These are phyloP conservation scores for Apoda limacodes DNA, from an alignment of 2,888 invertebrate genomes.

Conservation along the genomic window DNA sequence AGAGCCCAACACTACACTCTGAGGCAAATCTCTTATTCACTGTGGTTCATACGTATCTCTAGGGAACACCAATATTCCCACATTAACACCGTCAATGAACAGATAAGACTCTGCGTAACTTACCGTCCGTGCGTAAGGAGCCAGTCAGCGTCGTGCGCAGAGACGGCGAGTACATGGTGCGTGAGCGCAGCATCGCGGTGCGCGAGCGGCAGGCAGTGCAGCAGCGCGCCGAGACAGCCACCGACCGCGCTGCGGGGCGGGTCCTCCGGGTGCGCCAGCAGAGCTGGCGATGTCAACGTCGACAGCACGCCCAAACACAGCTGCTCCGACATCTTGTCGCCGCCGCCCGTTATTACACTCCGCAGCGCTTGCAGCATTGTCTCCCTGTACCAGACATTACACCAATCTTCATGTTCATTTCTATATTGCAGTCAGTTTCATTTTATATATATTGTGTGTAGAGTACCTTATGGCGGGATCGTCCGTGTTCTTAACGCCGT, in stretches of 20 bases:
- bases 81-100: no score
- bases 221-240: conserved; percentile 87
- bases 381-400: conserved; percentile 66
- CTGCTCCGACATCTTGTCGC: conserved; percentile 88
- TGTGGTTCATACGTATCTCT: no score
- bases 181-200: conserved; percentile 80
- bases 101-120: no score
- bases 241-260: conserved; percentile 84
- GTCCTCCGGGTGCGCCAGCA: conserved; percentile 84
- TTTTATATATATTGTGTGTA: not conserved
- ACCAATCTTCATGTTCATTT: not conserved
- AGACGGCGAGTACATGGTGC: conserved; percentile 79
- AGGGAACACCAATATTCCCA: no score
- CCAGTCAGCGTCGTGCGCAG: conserved; percentile 74
- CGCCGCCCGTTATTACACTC: conserved; percentile 85
- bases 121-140: conserved; percentile 84
- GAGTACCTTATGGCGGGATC: conserved; percentile 79
- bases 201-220: conserved; percentile 79
- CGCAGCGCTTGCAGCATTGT: conserved; percentile 93
- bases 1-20: no score
- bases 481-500: conserved; percentile 84
- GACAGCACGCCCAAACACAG: conserved; percentile 79
- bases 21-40: no score
- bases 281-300: conserved; percentile 71
- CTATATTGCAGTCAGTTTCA: no score